Conservation (phyloP, 30 jellyfish, hydroid and myxozoan species). For the Rhopilema esculentum region DNA sequence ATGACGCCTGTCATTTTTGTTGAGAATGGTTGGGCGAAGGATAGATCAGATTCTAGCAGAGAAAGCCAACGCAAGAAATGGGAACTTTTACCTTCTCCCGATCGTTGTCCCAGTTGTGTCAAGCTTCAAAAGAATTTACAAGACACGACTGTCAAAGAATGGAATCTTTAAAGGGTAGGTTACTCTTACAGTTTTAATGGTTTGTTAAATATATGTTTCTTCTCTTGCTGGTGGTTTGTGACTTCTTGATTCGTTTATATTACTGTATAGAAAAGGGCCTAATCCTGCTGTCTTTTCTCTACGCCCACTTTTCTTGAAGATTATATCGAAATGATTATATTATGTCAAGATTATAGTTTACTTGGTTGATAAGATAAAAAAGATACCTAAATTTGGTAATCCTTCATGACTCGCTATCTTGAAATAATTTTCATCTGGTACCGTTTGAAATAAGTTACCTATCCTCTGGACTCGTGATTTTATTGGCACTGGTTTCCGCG, state of each 20-base stretch:
- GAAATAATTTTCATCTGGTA: no score
- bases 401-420: no score
- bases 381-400: no score
- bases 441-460: not conserved
- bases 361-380: no score
- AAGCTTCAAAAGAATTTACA: conserved; percentile 60
- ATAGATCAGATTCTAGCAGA: conserved; percentile 62
- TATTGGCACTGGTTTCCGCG: not conserved
- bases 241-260: no score
- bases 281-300: not conserved
- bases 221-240: no score
- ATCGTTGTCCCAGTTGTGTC: conserved; percentile 67
- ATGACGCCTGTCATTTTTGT: not conserved
- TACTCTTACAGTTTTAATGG: not conserved
- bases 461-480: not conserved
- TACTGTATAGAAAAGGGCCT: not conserved
- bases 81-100: conserved; percentile 53
- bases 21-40: conserved; percentile 57
- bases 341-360: no score
- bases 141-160: conserved; percentile 51
- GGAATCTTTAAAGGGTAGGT: conserved; percentile 68
- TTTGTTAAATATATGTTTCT: no score
- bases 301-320: not conserved
- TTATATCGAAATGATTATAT: no score
- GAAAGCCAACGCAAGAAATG: conserved; percentile 34